Evolutionary conservation across 2,888 invertebrate genomes (phyloP).

Genomic region (Leptarthrus brevirostris): DNA sequence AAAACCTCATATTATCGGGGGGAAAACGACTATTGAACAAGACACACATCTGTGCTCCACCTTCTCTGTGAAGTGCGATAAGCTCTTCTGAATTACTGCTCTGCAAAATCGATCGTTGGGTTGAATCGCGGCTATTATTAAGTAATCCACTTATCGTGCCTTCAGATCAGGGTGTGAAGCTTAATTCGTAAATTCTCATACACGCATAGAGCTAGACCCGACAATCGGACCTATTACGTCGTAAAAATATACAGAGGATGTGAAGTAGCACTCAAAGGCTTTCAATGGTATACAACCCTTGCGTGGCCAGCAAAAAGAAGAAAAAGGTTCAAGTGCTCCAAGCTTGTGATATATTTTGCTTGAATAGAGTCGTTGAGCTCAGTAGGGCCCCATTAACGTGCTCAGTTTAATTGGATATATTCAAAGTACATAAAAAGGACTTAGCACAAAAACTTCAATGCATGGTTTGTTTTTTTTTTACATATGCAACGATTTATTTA

Average conservation of each 20-base stretch:
- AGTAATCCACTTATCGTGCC: slow-evolving; percentile 52
- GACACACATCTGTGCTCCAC: slow-evolving; percentile 15
- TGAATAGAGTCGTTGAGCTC: slow-evolving; percentile 23
- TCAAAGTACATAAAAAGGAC: slow-evolving; percentile 9
- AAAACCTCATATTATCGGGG: slow-evolving; percentile 3
- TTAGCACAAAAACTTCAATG: too few species aligned
- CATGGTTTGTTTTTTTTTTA: too few species aligned
- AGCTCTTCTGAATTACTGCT: slow-evolving; percentile 43
- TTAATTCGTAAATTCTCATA: slow-evolving; percentile 48
- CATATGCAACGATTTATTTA: too few species aligned
- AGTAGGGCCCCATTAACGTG: slow-evolving; percentile 22
- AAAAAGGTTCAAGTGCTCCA: slow-evolving; percentile 26
- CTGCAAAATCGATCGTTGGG: neutral
- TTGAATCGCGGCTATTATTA: slow-evolving; percentile 48
- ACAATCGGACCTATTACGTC: neutral
- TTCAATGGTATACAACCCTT: slow-evolving; percentile 46
- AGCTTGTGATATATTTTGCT: slow-evolving; percentile 23
- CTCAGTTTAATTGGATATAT: slow-evolving; percentile 45
- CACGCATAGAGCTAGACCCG: slow-evolving; percentile 29
- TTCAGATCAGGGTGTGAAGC: slow-evolving; percentile 50
- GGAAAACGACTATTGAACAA: neutral
- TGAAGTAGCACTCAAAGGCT: slow-evolving; percentile 27
- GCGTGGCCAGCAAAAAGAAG: slow-evolving; percentile 40
- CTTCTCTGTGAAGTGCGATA: slow-evolving; percentile 27
- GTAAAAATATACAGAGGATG: neutral